Evolutionary conservation across 2,797 vertebrate species (phyloP).

Genomic region (Alfaro cultratus): DNA sequence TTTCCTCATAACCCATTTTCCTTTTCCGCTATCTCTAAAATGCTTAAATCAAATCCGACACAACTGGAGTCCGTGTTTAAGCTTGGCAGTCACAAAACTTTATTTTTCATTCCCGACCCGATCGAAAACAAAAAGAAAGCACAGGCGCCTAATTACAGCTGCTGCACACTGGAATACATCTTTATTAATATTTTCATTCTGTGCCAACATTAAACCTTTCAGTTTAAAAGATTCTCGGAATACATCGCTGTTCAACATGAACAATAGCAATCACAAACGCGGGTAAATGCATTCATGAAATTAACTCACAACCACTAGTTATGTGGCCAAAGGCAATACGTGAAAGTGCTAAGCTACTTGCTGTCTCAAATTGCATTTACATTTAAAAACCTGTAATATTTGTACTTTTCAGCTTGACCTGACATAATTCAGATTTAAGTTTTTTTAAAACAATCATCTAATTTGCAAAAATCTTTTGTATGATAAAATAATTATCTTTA

Average conservation of each 20-base stretch:
- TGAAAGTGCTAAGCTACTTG: constrained; percentile 59
- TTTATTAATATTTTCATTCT: constrained; percentile 66
- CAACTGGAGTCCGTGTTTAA: neutral
- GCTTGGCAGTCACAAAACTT: neutral
- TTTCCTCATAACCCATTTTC: neutral
- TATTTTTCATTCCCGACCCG: neutral
- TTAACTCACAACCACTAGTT: constrained; percentile 56
- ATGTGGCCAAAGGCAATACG: constrained; percentile 56
- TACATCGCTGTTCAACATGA: constrained; percentile 78
- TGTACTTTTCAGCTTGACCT: neutral
- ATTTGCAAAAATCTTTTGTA: neutral
- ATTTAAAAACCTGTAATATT: neutral
- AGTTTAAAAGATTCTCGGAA: constrained; percentile 71
- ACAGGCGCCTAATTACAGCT: neutral
- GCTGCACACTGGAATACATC: constrained; percentile 39
- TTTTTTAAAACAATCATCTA: neutral
- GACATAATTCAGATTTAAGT: neutral
- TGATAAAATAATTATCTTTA: neutral
- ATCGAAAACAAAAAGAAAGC: neutral
- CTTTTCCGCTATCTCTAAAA: neutral
- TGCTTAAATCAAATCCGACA: neutral
- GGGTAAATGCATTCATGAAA: constrained; percentile 61
- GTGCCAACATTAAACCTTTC: constrained; percentile 44
- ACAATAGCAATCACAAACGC: constrained; percentile 77
- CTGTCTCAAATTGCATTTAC: neutral